phyloP scores from a whole-genome alignment of 2,888 invertebrate species.

The Ochropacha duplaris region DNA sequence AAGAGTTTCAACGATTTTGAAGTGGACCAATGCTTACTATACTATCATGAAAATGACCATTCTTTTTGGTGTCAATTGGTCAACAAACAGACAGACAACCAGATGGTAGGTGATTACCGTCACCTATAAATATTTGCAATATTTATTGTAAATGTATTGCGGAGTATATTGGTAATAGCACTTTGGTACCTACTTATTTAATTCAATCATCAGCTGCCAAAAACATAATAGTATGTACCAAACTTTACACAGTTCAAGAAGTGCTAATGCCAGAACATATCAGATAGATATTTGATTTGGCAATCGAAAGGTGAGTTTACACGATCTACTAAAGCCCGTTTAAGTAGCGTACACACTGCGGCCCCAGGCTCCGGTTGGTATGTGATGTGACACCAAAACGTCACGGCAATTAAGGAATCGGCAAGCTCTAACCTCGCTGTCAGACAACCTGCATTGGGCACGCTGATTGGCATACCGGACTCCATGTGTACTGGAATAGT shows the following conservation, averaged over 20 bases:
- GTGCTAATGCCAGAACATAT: slow-evolving; percentile 1
- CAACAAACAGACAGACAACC: too few species aligned
- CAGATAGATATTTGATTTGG: slow-evolving; percentile 38
- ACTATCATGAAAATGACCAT: too few species aligned
- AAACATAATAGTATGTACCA: not conserved
- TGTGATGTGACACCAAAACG: slow-evolving; percentile 79
- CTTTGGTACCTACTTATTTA: too few species aligned
- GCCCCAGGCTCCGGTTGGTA: slow-evolving; percentile 9
- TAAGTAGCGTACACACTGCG: slow-evolving; percentile 58
- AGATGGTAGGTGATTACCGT: too few species aligned
- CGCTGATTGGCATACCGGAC: slow-evolving; percentile 68
- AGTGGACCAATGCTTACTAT: too few species aligned
- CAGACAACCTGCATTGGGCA: slow-evolving; percentile 69
- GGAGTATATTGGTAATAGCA: too few species aligned
- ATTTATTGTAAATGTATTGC: too few species aligned
- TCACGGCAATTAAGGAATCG: slow-evolving; percentile 83
- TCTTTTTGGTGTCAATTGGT: too few species aligned
- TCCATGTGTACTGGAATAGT: slow-evolving; percentile 32
- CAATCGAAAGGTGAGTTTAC: slow-evolving; percentile 35
- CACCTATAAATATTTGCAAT: too few species aligned
- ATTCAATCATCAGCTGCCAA: not conserved
- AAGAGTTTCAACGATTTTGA: too few species aligned
- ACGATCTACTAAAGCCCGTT: slow-evolving; percentile 43
- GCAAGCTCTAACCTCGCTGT: slow-evolving; percentile 80
- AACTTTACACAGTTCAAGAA: not conserved